phyloP scores from a whole-genome alignment of 1,140 invertebrate genomes.

The Lanistes nyassanus region DNA sequence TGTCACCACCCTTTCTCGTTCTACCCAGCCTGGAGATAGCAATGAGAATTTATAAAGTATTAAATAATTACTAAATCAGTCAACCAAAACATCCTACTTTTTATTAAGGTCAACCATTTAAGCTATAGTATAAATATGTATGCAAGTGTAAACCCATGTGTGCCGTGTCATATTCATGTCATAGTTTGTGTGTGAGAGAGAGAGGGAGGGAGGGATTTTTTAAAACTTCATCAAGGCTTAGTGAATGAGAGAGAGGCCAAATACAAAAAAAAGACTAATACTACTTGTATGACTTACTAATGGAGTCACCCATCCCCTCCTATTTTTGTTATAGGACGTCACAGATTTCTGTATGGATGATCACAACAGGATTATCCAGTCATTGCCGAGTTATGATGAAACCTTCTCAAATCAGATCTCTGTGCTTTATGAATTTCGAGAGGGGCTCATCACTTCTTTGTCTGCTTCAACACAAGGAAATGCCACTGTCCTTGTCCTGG shows the following conservation, averaged over 20 bases:
- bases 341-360: background rate
- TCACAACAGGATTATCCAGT: slow-evolving; percentile 7
- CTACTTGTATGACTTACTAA: background rate
- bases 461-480: slow-evolving; percentile 25
- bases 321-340: background rate
- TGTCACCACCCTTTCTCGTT: no score
- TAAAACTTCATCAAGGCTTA: background rate
- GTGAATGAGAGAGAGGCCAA: background rate
- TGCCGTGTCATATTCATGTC: no score
- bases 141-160: no score
- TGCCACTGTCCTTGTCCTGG: slow-evolving; percentile 36
- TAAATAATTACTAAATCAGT: no score
- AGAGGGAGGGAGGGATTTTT: background rate
- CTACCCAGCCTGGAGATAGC: no score
- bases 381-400: background rate
- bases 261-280: background rate
- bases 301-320: background rate
- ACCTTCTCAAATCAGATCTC: background rate
- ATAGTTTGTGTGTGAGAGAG: slow-evolving; percentile 26
- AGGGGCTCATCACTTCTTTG: slow-evolving; percentile 36
- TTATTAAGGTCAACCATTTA: no score
- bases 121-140: no score
- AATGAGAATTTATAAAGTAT: no score
- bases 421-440: background rate
- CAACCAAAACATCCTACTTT: no score